Percentiles rank a stretch among this genome's conserved stretches.
Conservation (phyloP, 2,113 vertebrate species). For the Etheostoma spectabile region DNA sequence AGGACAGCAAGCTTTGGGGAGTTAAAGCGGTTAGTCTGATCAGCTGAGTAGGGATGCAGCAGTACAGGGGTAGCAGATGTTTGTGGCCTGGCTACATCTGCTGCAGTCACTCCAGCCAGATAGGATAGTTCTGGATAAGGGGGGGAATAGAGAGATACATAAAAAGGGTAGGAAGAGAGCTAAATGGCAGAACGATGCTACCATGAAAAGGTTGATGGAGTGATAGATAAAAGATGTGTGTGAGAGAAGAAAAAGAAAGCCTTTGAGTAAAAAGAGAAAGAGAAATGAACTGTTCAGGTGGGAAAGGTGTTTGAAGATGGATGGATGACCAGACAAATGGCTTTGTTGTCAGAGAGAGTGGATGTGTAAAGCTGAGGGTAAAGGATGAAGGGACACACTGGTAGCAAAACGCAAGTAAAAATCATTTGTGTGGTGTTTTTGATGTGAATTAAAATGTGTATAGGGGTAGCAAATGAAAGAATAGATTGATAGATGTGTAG, state of each 20-base stretch:
- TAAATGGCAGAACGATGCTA: conserved; percentile 39
- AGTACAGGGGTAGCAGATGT: conserved; percentile 81
- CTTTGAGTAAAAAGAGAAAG: conserved; percentile 37
- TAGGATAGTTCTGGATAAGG: conserved; percentile 49
- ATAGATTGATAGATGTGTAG: conserved; percentile 60
- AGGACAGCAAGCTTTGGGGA: conserved; percentile 73
- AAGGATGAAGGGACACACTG: conserved; percentile 53
- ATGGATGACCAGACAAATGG: conserved; percentile 69
- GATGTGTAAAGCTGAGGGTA: conserved; percentile 65
- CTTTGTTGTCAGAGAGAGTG: conserved; percentile 51
- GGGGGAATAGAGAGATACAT: not conserved
- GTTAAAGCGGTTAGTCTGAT: conserved; percentile 75
- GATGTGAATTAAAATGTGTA: conserved; percentile 20
- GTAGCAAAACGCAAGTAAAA: conserved; percentile 22
- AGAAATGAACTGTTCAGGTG: conserved; percentile 50
- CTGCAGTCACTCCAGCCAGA: conserved; percentile 69
- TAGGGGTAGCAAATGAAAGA: conserved; percentile 46
- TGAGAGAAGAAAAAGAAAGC: conserved; percentile 32
- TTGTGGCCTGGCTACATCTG: conserved; percentile 77
- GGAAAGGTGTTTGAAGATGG: conserved; percentile 62
- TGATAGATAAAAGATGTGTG: conserved; percentile 52
- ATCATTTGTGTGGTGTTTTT: conserved; percentile 17
- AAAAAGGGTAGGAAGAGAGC: conserved; percentile 3
- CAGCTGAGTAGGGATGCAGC: conserved; percentile 71
- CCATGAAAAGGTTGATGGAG: conserved; percentile 49